Evolutionary conservation across 2,113 vertebrate genomes (phyloP).

Genomic region (Charadrius vociferus): DNA sequence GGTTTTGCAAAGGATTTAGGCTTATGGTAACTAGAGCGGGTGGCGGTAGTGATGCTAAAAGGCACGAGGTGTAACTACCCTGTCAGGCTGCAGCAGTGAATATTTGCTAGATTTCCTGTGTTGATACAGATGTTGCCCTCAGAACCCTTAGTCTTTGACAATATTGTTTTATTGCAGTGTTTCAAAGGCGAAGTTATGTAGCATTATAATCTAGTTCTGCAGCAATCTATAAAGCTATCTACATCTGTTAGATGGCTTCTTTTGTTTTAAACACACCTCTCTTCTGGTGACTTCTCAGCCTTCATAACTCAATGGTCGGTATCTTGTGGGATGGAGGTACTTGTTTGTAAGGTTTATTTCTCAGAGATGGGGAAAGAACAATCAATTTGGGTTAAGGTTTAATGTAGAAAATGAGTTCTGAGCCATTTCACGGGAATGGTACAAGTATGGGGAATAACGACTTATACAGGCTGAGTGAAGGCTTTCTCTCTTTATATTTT

Average conservation of each 20-base stretch:
- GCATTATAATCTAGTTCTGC: background rate
- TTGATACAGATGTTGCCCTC: background rate
- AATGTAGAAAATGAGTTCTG: background rate
- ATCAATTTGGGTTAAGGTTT: background rate
- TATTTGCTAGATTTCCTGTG: background rate
- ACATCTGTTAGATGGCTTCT: background rate
- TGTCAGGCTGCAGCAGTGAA: background rate
- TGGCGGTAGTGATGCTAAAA: fast-evolving
- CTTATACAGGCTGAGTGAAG: background rate
- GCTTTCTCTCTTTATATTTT: background rate
- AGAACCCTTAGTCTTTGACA: background rate
- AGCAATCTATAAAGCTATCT: fast-evolving
- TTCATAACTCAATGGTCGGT: background rate
- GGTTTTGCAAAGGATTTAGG: background rate
- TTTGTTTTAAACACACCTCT: background rate
- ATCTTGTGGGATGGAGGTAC: background rate
- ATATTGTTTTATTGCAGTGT: background rate
- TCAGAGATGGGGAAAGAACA: fast-evolving
- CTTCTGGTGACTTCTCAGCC: background rate
- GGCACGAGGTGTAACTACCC: fast-evolving
- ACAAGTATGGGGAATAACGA: background rate
- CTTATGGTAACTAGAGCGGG: fast-evolving
- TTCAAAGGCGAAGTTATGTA: background rate
- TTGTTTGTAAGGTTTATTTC: background rate
- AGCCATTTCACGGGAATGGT: background rate